Conservation (phyloP, 2,888 invertebrate genomes). For the Pterostichus madidus region DNA sequence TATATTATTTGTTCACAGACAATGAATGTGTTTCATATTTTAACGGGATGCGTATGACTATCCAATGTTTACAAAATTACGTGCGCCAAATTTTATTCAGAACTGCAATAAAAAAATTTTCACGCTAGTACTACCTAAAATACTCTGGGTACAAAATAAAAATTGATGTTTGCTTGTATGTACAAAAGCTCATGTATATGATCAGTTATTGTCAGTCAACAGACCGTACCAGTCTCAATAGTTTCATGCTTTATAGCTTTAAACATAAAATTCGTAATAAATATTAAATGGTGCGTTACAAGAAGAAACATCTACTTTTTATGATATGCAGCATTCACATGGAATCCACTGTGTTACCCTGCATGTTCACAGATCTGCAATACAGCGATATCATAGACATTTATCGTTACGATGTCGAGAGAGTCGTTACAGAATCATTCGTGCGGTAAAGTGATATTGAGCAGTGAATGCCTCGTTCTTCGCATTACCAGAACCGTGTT, state of each 20-base stretch:
- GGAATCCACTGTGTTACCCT: not conserved
- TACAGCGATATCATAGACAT: slow-evolving; percentile 4
- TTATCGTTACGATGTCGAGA: slow-evolving; percentile 3
- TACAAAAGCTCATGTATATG: too few species aligned
- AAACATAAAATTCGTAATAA: not conserved
- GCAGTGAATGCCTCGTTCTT: not conserved
- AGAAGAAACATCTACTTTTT: not conserved
- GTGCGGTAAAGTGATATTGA: slow-evolving; percentile 20
- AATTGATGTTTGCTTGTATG: too few species aligned
- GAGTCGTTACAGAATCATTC: slow-evolving; percentile 4
- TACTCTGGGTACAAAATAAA: too few species aligned
- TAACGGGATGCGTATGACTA: too few species aligned
- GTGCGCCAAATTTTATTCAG: too few species aligned
- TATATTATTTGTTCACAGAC: too few species aligned
- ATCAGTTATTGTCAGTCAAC: too few species aligned
- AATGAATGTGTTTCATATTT: too few species aligned
- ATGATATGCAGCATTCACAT: not conserved
- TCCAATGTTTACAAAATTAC: too few species aligned
- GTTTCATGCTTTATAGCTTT: not conserved
- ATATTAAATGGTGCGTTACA: slow-evolving; percentile 4
- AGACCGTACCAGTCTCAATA: too few species aligned
- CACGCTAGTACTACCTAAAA: too few species aligned
- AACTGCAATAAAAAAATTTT: too few species aligned
- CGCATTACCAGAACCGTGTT: not conserved
- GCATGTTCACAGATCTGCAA: not conserved